Percentiles rank a stretch among this genome's conserved stretches.
Conservation (phyloP, 2,888 invertebrate genomes). For the Plebejus argus region DNA sequence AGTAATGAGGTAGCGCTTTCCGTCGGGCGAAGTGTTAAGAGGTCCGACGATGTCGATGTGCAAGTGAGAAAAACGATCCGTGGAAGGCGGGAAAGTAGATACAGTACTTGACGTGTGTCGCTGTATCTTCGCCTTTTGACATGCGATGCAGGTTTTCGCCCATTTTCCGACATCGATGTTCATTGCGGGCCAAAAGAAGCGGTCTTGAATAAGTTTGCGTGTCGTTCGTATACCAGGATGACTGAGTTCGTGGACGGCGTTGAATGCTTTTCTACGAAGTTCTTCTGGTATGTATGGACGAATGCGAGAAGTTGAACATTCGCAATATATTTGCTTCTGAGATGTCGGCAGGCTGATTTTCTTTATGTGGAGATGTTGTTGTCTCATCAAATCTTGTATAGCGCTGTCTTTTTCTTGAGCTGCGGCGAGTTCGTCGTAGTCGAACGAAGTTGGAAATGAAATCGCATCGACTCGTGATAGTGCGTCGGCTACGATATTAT, state of each 20-base stretch:
- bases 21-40: neutral
- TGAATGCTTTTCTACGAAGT: neutral
- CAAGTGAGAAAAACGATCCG: conserved; percentile 3
- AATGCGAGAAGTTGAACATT: neutral
- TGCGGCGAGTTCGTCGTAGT: neutral
- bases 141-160: neutral
- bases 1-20: conserved; percentile 1
- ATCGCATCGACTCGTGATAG: neutral
- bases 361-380: conserved; percentile 3
- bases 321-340: neutral
- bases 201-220: neutral
- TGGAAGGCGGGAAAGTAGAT: neutral
- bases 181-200: conserved; percentile 7
- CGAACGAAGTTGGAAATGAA: neutral
- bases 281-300: conserved; percentile 15
- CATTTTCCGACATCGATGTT: conserved; percentile 5
- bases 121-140: neutral
- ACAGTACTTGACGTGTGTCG: neutral
- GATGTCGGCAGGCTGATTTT: neutral
- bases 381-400: neutral
- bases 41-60: conserved; percentile 22
- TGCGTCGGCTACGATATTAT: neutral
- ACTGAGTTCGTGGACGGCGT: neutral
- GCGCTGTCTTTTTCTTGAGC: neutral
- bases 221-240: neutral